Conservation (phyloP, 2,797 vertebrate genomes). For the Malurus splendens region DNA sequence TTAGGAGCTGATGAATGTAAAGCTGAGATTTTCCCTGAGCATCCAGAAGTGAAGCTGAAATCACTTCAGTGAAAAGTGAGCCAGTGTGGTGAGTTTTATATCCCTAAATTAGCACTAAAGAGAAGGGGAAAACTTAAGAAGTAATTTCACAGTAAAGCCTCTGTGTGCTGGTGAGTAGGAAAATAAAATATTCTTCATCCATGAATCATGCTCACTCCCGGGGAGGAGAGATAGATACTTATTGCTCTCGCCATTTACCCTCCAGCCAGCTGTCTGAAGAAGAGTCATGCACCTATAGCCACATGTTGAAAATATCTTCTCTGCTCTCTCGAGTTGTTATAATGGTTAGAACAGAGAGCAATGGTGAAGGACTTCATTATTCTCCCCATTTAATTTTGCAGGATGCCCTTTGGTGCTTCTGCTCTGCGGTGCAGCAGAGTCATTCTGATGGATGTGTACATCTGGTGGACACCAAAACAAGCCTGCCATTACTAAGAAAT, state of each 20-base stretch:
- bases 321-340: not conserved
- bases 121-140: not conserved
- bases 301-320: conserved; percentile 18
- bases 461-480: conserved; percentile 1
- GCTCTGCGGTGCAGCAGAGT: not conserved
- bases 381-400: conserved; percentile 49
- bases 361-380: conserved; percentile 23
- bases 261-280: conserved; percentile 32
- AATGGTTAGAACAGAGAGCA: conserved; percentile 21
- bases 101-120: conserved; percentile 20
- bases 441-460: conserved; percentile 2
- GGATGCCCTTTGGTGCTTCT: conserved; percentile 22
- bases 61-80: conserved; percentile 18
- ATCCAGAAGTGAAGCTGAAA: conserved; percentile 35
- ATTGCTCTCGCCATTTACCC: conserved; percentile 33
- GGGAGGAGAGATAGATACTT: conserved; percentile 1
- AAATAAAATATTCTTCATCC: conserved; percentile 27
- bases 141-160: conserved; percentile 35
- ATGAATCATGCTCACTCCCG: not conserved
- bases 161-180: conserved; percentile 1
- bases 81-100: conserved; percentile 10
- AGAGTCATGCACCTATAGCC: conserved; percentile 31
- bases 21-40: not conserved
- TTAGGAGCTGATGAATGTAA: conserved; percentile 52
- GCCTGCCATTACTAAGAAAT: not conserved